phyloP scores from a whole-genome alignment of 1,140 invertebrate species.

The Magallana gigas region DNA sequence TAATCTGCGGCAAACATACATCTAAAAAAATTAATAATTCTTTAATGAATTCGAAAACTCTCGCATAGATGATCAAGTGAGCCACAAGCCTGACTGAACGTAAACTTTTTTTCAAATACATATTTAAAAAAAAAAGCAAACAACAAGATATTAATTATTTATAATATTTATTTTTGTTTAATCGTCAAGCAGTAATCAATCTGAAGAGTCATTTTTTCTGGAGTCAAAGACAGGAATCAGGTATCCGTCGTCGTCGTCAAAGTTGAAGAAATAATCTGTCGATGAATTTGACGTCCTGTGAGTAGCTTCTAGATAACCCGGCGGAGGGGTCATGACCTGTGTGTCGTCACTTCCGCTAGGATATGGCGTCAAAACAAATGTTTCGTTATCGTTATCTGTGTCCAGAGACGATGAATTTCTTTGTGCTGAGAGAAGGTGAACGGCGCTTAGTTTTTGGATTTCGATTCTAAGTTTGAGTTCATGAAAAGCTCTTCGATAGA shows the following conservation, averaged over 20 bases:
- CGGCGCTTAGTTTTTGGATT: not conserved
- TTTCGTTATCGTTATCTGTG: not conserved
- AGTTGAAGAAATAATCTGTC: not conserved
- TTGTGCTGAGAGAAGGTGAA: not conserved
- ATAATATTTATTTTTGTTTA: too few relatives aligned
- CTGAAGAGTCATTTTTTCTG: too few relatives aligned
- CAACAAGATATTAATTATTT: too few relatives aligned
- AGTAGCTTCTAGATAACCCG: not conserved
- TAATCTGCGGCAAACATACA: too few relatives aligned
- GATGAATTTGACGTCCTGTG: constrained; percentile 11
- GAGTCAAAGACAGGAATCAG: too few relatives aligned
- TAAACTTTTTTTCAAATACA: too few relatives aligned
- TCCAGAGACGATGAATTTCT: not conserved
- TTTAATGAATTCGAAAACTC: too few relatives aligned
- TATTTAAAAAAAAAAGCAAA: too few relatives aligned
- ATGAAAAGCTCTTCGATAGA: not conserved
- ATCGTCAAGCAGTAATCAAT: too few relatives aligned
- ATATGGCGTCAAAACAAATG: constrained; percentile 10
- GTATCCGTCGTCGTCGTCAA: not conserved
- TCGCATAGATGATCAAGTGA: too few relatives aligned
- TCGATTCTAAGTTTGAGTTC: constrained; percentile 20
- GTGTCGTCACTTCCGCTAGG: constrained; percentile 24
- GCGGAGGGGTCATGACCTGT: constrained; percentile 2
- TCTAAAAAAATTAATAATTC: too few relatives aligned
- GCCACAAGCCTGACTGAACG: too few relatives aligned